Percentiles rank a stretch among this genome's conserved stretches.
Conservation (phyloP, 2,113 vertebrate species). For the Chitala chitala region DNA sequence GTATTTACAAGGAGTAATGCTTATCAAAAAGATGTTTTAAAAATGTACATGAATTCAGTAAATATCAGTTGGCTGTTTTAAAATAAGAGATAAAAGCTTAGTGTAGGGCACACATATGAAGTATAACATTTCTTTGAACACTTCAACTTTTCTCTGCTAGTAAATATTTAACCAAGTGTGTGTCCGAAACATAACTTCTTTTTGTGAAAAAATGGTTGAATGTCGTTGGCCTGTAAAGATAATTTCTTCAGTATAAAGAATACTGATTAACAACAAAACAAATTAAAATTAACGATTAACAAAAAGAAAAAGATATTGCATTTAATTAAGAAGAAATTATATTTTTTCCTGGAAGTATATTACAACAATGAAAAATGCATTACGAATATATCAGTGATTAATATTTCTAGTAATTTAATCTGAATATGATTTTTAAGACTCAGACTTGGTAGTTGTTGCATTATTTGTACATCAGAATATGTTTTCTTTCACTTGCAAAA, state of each 20-base stretch:
- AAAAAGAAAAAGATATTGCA: not conserved
- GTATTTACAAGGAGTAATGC: not conserved
- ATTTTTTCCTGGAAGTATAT: not conserved
- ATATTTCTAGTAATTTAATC: not conserved
- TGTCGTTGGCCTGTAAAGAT: not conserved
- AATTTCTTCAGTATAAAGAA: not conserved
- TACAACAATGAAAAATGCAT: not conserved
- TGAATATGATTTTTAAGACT: not conserved
- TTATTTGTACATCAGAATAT: too few species aligned
- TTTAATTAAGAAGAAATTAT: not conserved
- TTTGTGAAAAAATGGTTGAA: not conserved
- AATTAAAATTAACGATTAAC: not conserved
- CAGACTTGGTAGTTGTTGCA: not conserved
- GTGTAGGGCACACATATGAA: too few species aligned
- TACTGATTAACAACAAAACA: not conserved
- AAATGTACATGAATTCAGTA: too few species aligned
- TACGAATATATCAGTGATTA: too few species aligned
- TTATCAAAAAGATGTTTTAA: too few species aligned
- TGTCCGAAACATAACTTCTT: not conserved
- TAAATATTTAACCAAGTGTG: not conserved
- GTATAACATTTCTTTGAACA: too few species aligned
- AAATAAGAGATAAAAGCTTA: too few species aligned
- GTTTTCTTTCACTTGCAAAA: not conserved
- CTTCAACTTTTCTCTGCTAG: not conserved
- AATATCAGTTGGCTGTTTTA: too few species aligned